A percentile compares a stretch with the other conserved stretches of the same genome.
phyloP scores from a whole-genome alignment of 2,888 invertebrate species.

The Drosophila setosimentum region DNA sequence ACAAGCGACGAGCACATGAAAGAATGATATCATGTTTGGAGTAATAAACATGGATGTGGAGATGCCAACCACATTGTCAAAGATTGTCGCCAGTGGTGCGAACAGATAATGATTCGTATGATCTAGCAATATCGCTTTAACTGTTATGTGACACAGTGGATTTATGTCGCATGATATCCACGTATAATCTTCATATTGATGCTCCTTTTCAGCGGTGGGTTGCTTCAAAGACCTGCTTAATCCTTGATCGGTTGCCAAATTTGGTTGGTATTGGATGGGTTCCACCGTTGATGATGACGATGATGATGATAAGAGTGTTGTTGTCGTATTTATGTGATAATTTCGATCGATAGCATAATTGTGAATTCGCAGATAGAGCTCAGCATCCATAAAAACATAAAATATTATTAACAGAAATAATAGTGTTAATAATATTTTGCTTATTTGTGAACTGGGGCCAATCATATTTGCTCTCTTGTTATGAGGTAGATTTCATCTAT shows the following conservation, averaged over 20 bases:
- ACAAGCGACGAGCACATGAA: slow-evolving; percentile 91
- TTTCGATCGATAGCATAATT: slow-evolving; percentile 88
- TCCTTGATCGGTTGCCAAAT: slow-evolving; percentile 30
- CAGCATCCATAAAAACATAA: slow-evolving; percentile 90
- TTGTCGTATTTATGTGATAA: slow-evolving; percentile 81
- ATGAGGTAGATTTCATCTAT: slow-evolving; percentile 68
- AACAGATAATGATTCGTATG: slow-evolving; percentile 94
- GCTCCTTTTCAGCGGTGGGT: slow-evolving; percentile 59
- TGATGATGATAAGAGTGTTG: slow-evolving; percentile 22
- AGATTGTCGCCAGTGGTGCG: slow-evolving; percentile 91
- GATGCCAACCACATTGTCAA: slow-evolving; percentile 89
- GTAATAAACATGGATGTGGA: slow-evolving; percentile 89
- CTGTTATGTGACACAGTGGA: slow-evolving; percentile 92
- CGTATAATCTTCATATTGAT: slow-evolving; percentile 75
- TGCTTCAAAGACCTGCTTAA: slow-evolving; percentile 43
- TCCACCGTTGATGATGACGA: slow-evolving; percentile 41
- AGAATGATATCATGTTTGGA: slow-evolving; percentile 93
- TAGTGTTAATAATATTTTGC: slow-evolving; percentile 88
- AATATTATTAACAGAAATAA: slow-evolving; percentile 87
- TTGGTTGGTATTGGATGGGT: slow-evolving; percentile 18
- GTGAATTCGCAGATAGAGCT: slow-evolving; percentile 90
- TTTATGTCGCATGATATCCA: slow-evolving; percentile 90
- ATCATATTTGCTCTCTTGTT: slow-evolving; percentile 86
- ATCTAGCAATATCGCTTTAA: slow-evolving; percentile 93
- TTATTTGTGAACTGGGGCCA: slow-evolving; percentile 90